These are phyloP conservation scores for Dryocosmus kuriphilus DNA, from an alignment of 2,888 invertebrate genomes.

Conservation along the genomic window DNA sequence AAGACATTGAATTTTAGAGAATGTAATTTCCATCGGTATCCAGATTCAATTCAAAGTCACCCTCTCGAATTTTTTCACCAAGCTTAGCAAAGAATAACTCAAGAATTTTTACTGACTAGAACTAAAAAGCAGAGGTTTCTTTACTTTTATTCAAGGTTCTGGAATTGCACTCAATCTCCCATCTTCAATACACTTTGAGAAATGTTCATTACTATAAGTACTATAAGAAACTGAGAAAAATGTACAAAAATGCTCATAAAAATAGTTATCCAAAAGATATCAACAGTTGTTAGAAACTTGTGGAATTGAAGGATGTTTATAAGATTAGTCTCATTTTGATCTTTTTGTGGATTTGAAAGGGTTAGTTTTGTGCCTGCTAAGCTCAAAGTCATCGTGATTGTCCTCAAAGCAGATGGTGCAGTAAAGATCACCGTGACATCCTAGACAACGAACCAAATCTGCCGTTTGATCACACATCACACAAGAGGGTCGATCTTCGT, in stretches of 20 bases:
- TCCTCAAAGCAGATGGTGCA: conserved; percentile 87
- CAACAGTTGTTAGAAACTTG: background rate
- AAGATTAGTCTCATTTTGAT: background rate
- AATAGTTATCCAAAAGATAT: conserved; percentile 7
- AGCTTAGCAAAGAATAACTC: background rate
- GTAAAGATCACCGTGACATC: conserved; percentile 89
- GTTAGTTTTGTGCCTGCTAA: conserved; percentile 62
- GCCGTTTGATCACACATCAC: conserved; percentile 89
- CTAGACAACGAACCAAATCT: conserved; percentile 85
- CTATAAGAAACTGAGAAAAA: background rate
- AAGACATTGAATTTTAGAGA: conserved; percentile 51
- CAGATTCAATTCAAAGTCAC: background rate
- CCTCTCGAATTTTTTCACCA: background rate
- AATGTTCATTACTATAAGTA: conserved; percentile 39
- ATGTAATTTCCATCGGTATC: too few species aligned
- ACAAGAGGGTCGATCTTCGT: conserved; percentile 87
- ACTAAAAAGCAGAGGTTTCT: background rate
- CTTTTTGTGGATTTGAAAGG: conserved; percentile 55
- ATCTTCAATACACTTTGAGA: background rate
- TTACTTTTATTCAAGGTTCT: background rate
- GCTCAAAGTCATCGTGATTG: conserved; percentile 83
- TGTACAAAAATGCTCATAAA: conserved; percentile 16
- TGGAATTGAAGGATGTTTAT: background rate
- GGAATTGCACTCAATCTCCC: background rate
- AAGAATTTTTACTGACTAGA: background rate